These are phyloP conservation scores for Hermaeophaga mercurialis DNA, from an alignment of 2,888 invertebrate genomes.

Conservation along the genomic window DNA sequence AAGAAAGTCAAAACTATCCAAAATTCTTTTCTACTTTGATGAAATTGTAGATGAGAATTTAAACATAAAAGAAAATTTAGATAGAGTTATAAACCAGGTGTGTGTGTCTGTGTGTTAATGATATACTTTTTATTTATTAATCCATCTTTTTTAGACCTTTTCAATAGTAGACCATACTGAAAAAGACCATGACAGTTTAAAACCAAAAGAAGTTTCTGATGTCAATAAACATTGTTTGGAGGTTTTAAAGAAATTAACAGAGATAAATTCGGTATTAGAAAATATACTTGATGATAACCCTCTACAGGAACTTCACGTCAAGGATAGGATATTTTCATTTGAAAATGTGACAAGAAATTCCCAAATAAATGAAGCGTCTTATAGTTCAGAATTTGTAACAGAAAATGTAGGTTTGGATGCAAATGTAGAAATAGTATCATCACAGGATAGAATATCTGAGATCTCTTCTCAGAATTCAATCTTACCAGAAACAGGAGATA, in stretches of 20 bases:
- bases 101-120: not conserved
- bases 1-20: constrained; percentile 20
- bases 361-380: not conserved
- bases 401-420: not conserved
- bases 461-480: not conserved
- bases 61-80: constrained; percentile 22
- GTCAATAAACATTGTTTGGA: constrained; percentile 30
- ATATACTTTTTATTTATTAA: not conserved
- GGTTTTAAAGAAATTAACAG: constrained; percentile 27
- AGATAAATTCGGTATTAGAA: constrained; percentile 33
- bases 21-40: constrained; percentile 22
- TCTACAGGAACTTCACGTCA: constrained; percentile 1
- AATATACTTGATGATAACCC: constrained; percentile 21
- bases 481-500: not conserved
- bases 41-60: constrained; percentile 28
- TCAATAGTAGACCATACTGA: constrained; percentile 18
- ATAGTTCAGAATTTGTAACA: not conserved
- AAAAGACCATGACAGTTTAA: constrained; percentile 11
- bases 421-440: not conserved
- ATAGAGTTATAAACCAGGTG: constrained; percentile 23
- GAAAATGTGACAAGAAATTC: not conserved
- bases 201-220: constrained; percentile 21
- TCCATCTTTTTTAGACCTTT: constrained; percentile 18
- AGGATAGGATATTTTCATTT: not conserved
- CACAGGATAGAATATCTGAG: not conserved